Evolutionary conservation across 2,113 vertebrate species (phyloP).

Genomic region (Leptobrachium leishanense): DNA sequence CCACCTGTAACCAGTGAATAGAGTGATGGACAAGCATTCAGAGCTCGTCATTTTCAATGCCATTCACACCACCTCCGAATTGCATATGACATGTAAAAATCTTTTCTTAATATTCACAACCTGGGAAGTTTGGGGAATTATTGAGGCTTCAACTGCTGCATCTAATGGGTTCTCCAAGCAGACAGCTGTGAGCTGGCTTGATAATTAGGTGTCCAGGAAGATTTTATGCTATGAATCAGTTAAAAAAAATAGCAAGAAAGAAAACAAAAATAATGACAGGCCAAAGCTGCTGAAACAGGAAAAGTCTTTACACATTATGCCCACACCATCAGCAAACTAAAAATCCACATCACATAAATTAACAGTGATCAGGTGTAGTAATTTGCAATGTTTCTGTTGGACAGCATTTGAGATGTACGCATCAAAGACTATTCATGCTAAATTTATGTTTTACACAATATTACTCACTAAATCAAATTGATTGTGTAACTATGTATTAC

Average conservation of each 20-base stretch:
- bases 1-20: conserved; percentile 99
- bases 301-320: conserved; percentile 66
- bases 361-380: background rate
- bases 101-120: conserved; percentile 99
- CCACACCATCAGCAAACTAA: background rate
- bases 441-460: background rate
- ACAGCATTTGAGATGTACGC: background rate
- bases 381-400: background rate
- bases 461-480: too few relatives aligned
- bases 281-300: conserved; percentile 70
- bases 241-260: conserved; percentile 67
- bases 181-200: conserved; percentile 94
- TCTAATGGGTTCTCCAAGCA: conserved; percentile 93
- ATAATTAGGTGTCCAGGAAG: conserved; percentile 97
- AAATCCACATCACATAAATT: conserved; percentile 6
- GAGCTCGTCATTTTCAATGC: conserved; percentile 86
- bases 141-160: conserved; percentile 86
- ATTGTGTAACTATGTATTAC: too few relatives aligned
- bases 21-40: conserved; percentile 99
- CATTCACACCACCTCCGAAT: conserved; percentile 88
- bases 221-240: conserved; percentile 85
- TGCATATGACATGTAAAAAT: conserved; percentile 96
- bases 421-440: background rate
- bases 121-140: conserved; percentile 90
- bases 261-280: conserved; percentile 76